Evolutionary conservation across 1,140 invertebrate genomes (phyloP).

Genomic region (Brachionus rotundiformis): DNA sequence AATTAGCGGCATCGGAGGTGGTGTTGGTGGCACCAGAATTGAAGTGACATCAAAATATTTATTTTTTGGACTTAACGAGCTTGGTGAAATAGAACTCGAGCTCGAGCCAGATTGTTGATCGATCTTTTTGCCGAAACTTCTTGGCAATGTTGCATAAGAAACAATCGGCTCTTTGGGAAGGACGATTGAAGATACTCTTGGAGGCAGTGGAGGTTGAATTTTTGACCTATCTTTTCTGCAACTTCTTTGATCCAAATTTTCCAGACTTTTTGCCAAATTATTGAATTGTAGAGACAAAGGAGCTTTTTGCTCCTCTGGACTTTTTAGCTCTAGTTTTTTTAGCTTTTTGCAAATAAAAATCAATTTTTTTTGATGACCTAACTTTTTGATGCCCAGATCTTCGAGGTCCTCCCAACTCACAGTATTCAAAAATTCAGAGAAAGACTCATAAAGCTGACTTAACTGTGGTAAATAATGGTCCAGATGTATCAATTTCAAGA

Average conservation of each 20-base stretch:
- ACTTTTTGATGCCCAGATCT: slow-evolving; percentile 84
- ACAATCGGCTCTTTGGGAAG: slow-evolving; percentile 50
- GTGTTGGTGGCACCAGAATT: slow-evolving; percentile 26
- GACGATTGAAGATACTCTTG: slow-evolving; percentile 47
- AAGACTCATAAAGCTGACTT: slow-evolving; percentile 87
- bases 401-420: slow-evolving; percentile 96
- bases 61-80: neutral
- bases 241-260: slow-evolving; percentile 33
- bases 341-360: slow-evolving; percentile 92
- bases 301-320: slow-evolving; percentile 52
- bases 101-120: neutral
- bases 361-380: slow-evolving; percentile 96
- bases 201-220: slow-evolving; percentile 45
- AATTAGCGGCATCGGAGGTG: slow-evolving; percentile 24
- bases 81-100: slow-evolving; percentile 20
- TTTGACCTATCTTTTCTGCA: neutral
- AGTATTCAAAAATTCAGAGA: slow-evolving; percentile 80
- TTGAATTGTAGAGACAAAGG: slow-evolving; percentile 41
- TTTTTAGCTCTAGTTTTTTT: slow-evolving; percentile 74
- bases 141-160: slow-evolving; percentile 27
- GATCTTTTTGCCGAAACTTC: slow-evolving; percentile 7
- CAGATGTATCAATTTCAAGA: slow-evolving; percentile 82
- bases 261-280: slow-evolving; percentile 46
- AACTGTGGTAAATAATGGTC: slow-evolving; percentile 87
- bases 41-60: slow-evolving; percentile 3